phyloP scores from a whole-genome alignment of 2,113 vertebrate genomes.

The Alligator sinensis region DNA sequence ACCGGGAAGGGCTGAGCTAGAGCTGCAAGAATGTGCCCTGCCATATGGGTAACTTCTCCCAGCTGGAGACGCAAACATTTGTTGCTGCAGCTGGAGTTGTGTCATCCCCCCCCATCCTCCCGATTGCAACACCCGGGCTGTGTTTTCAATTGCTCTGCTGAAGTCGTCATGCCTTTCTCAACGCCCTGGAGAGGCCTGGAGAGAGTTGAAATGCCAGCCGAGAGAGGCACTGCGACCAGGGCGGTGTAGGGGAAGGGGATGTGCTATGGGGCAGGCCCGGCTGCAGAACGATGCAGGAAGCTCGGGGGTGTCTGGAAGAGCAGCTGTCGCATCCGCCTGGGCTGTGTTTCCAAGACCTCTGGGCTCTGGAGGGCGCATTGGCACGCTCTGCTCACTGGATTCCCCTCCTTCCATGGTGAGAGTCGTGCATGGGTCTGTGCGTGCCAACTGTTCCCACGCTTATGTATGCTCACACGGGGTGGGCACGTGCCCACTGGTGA shows the following conservation, averaged over 20 bases:
- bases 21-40: conserved; percentile 54
- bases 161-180: conserved; percentile 56
- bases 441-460: neutral
- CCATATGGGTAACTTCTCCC: conserved; percentile 61
- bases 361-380: neutral
- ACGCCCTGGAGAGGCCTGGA: conserved; percentile 30
- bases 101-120: neutral
- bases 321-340: neutral
- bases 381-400: neutral
- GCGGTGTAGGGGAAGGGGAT: neutral
- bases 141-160: conserved; percentile 76
- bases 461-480: neutral
- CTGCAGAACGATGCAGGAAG: neutral
- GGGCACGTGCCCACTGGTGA: too few relatives aligned
- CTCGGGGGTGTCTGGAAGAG: neutral
- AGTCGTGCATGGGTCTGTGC: neutral
- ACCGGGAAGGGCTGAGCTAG: conserved; percentile 47
- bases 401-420: conserved; percentile 27
- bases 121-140: conserved; percentile 74
- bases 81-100: conserved; percentile 67
- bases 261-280: neutral
- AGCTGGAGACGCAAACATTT: conserved; percentile 66
- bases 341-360: neutral
- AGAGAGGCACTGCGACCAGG: neutral
- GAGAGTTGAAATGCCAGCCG: conserved; percentile 19